phyloP scores from a whole-genome alignment of 1,140 invertebrate genomes.

The Leptinotarsa defecta region DNA sequence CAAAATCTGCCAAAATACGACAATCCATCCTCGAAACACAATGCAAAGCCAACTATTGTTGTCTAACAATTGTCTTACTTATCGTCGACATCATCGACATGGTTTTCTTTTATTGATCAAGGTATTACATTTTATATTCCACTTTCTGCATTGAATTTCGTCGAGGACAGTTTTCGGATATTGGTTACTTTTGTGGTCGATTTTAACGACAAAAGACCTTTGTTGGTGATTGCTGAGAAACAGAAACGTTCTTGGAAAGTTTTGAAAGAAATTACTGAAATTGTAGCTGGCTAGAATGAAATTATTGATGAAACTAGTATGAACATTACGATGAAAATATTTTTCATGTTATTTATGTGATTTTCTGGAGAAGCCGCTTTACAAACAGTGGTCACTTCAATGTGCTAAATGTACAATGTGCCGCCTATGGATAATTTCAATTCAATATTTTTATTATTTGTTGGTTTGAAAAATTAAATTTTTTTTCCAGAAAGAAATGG shows the following conservation, averaged over 20 bases:
- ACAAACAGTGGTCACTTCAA: no score
- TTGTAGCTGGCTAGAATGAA: no score
- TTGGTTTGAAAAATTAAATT: no score
- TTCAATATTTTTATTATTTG: no score
- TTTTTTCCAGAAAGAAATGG: no score
- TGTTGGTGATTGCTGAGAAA: slow-evolving; percentile 5
- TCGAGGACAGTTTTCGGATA: slow-evolving; percentile 1
- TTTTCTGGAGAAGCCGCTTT: no score
- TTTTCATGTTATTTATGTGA: no score
- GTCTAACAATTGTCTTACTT: slow-evolving; percentile 30
- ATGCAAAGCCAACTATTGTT: slow-evolving; percentile 38
- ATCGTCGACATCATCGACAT: slow-evolving; percentile 25
- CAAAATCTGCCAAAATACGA: slow-evolving; percentile 43
- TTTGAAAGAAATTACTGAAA: not conserved
- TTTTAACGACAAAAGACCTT: slow-evolving; percentile 2
- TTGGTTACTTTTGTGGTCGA: slow-evolving; percentile 21
- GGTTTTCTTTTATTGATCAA: slow-evolving; percentile 21
- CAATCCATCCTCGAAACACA: slow-evolving; percentile 38
- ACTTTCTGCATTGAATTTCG: slow-evolving; percentile 11
- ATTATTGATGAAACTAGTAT: no score
- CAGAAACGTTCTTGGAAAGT: not conserved
- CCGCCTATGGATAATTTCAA: no score
- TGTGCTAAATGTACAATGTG: no score
- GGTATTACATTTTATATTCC: slow-evolving; percentile 16
- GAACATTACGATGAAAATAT: no score